These are phyloP conservation scores for Drosophila lowei DNA, from an alignment of 1,140 invertebrate species.

Conservation along the genomic window DNA sequence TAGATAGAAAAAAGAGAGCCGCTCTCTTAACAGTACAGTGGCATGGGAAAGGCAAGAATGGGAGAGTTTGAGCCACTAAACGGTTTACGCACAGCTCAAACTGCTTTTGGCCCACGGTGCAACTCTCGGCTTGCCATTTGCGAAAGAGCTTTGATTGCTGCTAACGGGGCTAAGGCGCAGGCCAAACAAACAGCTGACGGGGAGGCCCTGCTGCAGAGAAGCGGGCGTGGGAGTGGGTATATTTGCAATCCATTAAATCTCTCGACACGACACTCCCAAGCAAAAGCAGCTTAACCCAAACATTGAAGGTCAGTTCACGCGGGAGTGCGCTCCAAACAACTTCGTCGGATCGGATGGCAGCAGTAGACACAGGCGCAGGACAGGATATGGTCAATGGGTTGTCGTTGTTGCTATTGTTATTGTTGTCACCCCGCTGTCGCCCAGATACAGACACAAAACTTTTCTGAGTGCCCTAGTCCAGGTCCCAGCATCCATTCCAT, in stretches of 20 bases:
- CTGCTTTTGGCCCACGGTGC: conserved; percentile 14
- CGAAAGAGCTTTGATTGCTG: not conserved
- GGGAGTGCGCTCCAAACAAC: conserved; percentile 58
- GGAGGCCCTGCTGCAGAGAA: conserved; percentile 1
- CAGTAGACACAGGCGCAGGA: conserved; percentile 19
- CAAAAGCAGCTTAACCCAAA: conserved; percentile 48
- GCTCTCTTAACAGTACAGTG: conserved; percentile 8
- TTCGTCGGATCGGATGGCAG: conserved; percentile 34
- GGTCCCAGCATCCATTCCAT: conserved; percentile 37
- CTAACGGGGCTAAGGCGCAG: conserved; percentile 60
- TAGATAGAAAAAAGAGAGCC: not conserved
- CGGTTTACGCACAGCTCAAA: no score
- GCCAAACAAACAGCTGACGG: conserved; percentile 56
- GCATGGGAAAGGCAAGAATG: conserved; percentile 20
- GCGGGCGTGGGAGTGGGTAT: conserved; percentile 11
- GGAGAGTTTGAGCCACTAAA: not conserved
- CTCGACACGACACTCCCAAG: conserved; percentile 38
- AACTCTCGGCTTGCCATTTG: conserved; percentile 40
- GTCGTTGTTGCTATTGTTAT: conserved; percentile 9
- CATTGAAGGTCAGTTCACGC: conserved; percentile 73
- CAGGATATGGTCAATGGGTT: conserved; percentile 10
- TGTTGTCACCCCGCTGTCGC: conserved; percentile 19
- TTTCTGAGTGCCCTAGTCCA: conserved; percentile 58
- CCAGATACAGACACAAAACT: conserved; percentile 59
- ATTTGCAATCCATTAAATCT: conserved; percentile 50